These are phyloP conservation scores for Eristalis arbustorum DNA, from an alignment of 2,888 invertebrate genomes.

Conservation along the genomic window DNA sequence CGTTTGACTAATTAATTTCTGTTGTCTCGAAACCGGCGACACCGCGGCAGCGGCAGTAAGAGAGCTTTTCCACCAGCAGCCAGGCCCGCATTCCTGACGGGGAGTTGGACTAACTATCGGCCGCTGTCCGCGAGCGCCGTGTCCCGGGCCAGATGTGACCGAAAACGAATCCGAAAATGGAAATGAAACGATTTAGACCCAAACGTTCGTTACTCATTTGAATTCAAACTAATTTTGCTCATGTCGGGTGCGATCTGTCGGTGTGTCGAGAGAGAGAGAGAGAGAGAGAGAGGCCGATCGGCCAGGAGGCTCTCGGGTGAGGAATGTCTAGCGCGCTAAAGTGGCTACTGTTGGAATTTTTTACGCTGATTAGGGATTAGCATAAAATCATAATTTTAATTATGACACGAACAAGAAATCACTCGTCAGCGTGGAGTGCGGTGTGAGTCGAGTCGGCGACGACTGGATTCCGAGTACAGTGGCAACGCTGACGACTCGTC, in stretches of 20 bases:
- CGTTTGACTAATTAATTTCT: background rate
- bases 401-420: conserved; percentile 60
- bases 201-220: conserved; percentile 34
- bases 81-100: background rate
- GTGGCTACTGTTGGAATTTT: conserved; percentile 67
- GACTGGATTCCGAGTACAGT: background rate
- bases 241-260: conserved; percentile 26
- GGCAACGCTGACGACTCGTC: too few relatives aligned
- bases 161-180: conserved; percentile 2
- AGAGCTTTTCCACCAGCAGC: background rate
- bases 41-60: background rate
- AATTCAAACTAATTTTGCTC: conserved; percentile 54
- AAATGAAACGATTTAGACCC: conserved; percentile 30
- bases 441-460: too few relatives aligned
- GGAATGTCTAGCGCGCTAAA: conserved; percentile 44
- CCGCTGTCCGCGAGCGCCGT: background rate
- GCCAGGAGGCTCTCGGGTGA: background rate
- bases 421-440: background rate
- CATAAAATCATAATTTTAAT: conserved; percentile 68
- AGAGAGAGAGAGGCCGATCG: background rate
- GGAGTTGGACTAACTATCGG: background rate
- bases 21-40: background rate
- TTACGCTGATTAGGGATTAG: conserved; percentile 66
- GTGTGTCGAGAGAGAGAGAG: background rate
- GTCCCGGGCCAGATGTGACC: background rate